Evolutionary conservation across 2,888 invertebrate genomes (phyloP).

Genomic region (Spilarctia lutea): DNA sequence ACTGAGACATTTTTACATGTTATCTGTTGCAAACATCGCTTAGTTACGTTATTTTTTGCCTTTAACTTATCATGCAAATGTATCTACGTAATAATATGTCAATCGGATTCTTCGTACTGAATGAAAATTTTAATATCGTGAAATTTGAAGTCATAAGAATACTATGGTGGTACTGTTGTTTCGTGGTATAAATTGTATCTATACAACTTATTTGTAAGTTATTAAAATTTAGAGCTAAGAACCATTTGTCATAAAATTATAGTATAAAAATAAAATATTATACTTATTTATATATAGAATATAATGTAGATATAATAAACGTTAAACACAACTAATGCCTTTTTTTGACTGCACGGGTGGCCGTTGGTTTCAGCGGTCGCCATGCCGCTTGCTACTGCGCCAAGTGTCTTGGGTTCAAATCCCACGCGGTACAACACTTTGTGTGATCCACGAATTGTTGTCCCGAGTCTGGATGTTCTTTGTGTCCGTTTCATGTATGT

Average conservation of each 20-base stretch:
- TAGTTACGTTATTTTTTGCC: constrained; percentile 30
- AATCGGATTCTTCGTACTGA: neutral
- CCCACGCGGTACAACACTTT: no score
- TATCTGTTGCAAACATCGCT: constrained; percentile 28
- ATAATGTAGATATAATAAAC: no score
- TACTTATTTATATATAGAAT: no score
- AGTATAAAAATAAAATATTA: neutral
- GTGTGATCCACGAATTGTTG: no score
- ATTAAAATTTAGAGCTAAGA: neutral
- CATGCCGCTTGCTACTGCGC: no score
- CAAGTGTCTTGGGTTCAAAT: no score
- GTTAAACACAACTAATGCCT: no score
- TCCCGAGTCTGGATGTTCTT: no score
- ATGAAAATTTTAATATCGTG: neutral
- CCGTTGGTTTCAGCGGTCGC: no score
- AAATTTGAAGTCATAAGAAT: neutral
- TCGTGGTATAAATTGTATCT: neutral
- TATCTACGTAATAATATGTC: neutral
- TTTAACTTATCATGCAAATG: neutral
- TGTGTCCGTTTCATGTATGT: no score
- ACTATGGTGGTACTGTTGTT: neutral
- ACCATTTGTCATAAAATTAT: neutral
- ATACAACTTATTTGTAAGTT: neutral
- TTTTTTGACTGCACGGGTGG: no score
- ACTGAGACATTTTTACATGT: constrained; percentile 34